These are phyloP conservation scores for Chloroclysta siterata DNA, from an alignment of 2,888 invertebrate species.

Conservation along the genomic window DNA sequence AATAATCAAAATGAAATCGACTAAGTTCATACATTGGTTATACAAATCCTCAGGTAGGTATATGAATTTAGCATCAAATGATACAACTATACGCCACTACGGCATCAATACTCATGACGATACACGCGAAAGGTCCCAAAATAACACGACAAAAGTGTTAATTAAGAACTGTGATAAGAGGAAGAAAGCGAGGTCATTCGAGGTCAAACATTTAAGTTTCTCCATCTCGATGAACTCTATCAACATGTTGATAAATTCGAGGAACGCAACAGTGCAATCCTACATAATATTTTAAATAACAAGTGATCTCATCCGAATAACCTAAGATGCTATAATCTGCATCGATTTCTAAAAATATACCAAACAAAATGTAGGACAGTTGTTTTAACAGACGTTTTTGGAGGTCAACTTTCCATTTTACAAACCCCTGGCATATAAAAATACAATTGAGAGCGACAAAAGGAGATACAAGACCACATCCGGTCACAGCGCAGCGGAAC, in stretches of 20 bases:
- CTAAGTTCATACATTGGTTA: not conserved
- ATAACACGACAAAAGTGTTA: constrained; percentile 35
- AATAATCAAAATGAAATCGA: too few species aligned
- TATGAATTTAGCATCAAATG: not conserved
- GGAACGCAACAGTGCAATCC: constrained; percentile 12
- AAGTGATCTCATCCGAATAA: constrained; percentile 15
- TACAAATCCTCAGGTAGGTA: too few species aligned
- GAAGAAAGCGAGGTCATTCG: constrained; percentile 46
- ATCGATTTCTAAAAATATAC: constrained; percentile 42
- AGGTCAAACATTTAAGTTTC: constrained; percentile 36
- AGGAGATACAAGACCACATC: constrained; percentile 56
- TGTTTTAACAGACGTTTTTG: constrained; percentile 38
- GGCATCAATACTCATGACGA: not conserved
- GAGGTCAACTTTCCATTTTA: constrained; percentile 73
- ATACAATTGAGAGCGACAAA: constrained; percentile 62
- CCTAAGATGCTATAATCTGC: constrained; percentile 8
- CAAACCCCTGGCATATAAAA: constrained; percentile 63
- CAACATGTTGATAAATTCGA: constrained; percentile 17
- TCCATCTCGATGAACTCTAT: constrained; percentile 24
- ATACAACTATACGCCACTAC: not conserved
- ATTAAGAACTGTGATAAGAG: constrained; percentile 44
- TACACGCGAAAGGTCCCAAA: constrained; percentile 1
- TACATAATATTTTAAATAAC: not conserved
- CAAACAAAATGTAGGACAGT: constrained; percentile 38
- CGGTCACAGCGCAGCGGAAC: constrained; percentile 46